These are phyloP conservation scores for Noctua janthina DNA, from an alignment of 2,888 invertebrate species.

Conservation along the genomic window DNA sequence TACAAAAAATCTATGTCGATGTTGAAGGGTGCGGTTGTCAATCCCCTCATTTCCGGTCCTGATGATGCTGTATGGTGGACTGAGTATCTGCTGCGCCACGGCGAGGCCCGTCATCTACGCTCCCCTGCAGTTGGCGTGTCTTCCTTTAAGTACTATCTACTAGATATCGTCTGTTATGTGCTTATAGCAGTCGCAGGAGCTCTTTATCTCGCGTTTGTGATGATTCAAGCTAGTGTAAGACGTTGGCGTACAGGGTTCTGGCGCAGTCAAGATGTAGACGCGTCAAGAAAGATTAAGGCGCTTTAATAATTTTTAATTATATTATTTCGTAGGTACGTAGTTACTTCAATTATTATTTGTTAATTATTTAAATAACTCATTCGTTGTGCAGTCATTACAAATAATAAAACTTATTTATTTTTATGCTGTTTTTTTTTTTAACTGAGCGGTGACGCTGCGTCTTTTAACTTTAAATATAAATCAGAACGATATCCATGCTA, in stretches of 20 bases:
- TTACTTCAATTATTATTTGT: background rate
- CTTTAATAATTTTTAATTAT: conserved; percentile 68
- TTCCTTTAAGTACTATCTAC: conserved; percentile 81
- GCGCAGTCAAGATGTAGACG: conserved; percentile 42
- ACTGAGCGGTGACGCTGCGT: no score
- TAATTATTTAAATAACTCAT: background rate
- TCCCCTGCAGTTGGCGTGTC: conserved; percentile 82
- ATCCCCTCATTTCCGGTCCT: conserved; percentile 82
- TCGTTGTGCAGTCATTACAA: conserved; percentile 17
- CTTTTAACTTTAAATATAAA: no score
- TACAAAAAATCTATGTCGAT: conserved; percentile 79
- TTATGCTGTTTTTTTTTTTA: background rate
- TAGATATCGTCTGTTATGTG: conserved; percentile 78
- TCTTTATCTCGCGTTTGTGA: conserved; percentile 68
- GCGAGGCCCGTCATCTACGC: conserved; percentile 84
- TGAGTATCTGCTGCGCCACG: conserved; percentile 87
- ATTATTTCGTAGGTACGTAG: background rate
- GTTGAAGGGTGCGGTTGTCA: conserved; percentile 75
- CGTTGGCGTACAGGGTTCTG: conserved; percentile 72
- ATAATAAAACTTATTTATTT: conserved; percentile 10
- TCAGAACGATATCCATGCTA: no score
- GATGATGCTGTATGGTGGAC: conserved; percentile 89
- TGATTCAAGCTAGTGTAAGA: conserved; percentile 70
- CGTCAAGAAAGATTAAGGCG: conserved; percentile 80
- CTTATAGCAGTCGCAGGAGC: conserved; percentile 58